These are phyloP conservation scores for Scylla paramamosain DNA, from an alignment of 1,140 invertebrate species.

Conservation along the genomic window DNA sequence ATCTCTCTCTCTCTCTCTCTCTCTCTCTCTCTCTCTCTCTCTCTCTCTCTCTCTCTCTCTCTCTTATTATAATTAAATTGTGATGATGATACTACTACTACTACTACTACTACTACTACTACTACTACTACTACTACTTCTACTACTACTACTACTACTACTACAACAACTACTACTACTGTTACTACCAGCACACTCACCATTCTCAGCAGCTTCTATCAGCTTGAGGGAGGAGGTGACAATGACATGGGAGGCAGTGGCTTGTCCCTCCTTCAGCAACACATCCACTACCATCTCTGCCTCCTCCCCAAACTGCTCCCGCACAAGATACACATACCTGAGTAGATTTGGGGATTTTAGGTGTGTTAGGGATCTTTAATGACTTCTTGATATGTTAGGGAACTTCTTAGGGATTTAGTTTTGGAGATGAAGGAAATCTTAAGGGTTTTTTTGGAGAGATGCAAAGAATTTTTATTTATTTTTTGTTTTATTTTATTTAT, in stretches of 20 bases:
- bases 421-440: too few relatives aligned
- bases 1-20: not conserved
- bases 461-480: too few relatives aligned
- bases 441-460: too few relatives aligned
- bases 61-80: not conserved
- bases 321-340: slow-evolving; percentile 85
- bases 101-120: not conserved
- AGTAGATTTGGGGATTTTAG: slow-evolving; percentile 46
- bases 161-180: not conserved
- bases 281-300: slow-evolving; percentile 88
- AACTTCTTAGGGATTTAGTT: too few relatives aligned
- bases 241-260: slow-evolving; percentile 85
- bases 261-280: slow-evolving; percentile 85
- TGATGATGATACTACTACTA: not conserved
- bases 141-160: not conserved
- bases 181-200: not conserved
- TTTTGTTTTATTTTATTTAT: too few relatives aligned
- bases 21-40: not conserved
- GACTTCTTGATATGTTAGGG: too few relatives aligned
- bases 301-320: slow-evolving; percentile 87
- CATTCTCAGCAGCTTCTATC: slow-evolving; percentile 79
- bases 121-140: not conserved
- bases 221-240: slow-evolving; percentile 83
- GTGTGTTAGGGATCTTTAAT: too few relatives aligned
- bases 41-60: not conserved